Evolutionary conservation across 2,888 invertebrate genomes (phyloP).

Genomic region (Tipula lateralis): DNA sequence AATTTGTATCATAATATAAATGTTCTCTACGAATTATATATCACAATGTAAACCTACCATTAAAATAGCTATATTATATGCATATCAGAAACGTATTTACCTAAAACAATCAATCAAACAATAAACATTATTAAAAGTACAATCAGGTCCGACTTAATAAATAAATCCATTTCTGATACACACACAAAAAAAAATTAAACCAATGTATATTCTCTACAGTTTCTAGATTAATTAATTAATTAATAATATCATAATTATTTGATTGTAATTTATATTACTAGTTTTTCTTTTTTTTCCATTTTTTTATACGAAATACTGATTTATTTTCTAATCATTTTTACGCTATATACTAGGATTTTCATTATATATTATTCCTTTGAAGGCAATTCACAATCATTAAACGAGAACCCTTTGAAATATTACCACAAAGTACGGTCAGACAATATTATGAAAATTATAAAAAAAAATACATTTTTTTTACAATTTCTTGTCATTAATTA

Average conservation of each 20-base stretch:
- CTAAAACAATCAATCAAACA: not conserved
- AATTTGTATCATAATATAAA: conserved; percentile 9
- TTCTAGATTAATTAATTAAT: not conserved
- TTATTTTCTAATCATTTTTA: not conserved
- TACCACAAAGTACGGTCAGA: conserved; percentile 29
- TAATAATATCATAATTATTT: not conserved
- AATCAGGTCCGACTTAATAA: not conserved
- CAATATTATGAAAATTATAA: not conserved
- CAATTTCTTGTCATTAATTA: not conserved
- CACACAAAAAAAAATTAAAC: not conserved
- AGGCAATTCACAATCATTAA: conserved; percentile 25
- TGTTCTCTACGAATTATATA: not conserved
- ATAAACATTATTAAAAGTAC: not conserved
- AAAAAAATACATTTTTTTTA: not conserved
- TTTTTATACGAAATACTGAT: not conserved
- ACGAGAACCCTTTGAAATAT: conserved; percentile 27
- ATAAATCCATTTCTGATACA: not conserved
- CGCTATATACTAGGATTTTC: not conserved
- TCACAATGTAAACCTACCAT: conserved; percentile 24
- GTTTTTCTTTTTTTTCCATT: not conserved
- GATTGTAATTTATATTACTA: not conserved
- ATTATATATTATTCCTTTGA: not conserved
- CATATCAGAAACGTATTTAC: not conserved
- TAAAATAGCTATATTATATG: not conserved
- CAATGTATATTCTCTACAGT: not conserved